These are phyloP conservation scores for Pristionchus entomophagus DNA, from an alignment of 2,888 invertebrate genomes.

Conservation along the genomic window DNA sequence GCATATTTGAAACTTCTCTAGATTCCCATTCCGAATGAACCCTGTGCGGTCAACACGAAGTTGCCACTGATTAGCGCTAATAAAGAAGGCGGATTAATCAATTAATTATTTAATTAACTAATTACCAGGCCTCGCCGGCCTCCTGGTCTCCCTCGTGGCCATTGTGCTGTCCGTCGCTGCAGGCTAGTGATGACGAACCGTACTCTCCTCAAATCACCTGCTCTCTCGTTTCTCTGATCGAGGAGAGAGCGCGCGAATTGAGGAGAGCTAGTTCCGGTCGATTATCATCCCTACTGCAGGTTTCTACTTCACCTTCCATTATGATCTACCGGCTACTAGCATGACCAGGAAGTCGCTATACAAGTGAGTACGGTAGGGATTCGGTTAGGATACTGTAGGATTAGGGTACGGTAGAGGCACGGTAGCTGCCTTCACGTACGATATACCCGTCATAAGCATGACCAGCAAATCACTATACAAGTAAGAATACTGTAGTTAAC, in stretches of 20 bases:
- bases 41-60: no score
- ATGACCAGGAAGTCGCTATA: conserved; percentile 23
- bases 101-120: background rate
- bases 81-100: no score
- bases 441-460: background rate
- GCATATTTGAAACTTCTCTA: background rate
- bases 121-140: conserved; percentile 1
- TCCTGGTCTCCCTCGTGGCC: no score
- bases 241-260: no score
- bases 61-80: no score
- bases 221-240: no score
- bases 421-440: background rate
- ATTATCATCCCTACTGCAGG: conserved; percentile 33
- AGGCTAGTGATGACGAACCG: no score
- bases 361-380: background rate
- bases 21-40: no score
- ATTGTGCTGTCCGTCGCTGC: no score
- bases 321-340: conserved; percentile 1
- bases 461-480: conserved; percentile 3
- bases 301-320: conserved; percentile 9
- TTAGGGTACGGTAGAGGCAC: background rate
- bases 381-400: background rate
- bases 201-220: no score
- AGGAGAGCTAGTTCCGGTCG: no score
- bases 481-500: background rate